Conservation (phyloP, 2,797 vertebrate species). For the Helicolenus hilgendorfi region DNA sequence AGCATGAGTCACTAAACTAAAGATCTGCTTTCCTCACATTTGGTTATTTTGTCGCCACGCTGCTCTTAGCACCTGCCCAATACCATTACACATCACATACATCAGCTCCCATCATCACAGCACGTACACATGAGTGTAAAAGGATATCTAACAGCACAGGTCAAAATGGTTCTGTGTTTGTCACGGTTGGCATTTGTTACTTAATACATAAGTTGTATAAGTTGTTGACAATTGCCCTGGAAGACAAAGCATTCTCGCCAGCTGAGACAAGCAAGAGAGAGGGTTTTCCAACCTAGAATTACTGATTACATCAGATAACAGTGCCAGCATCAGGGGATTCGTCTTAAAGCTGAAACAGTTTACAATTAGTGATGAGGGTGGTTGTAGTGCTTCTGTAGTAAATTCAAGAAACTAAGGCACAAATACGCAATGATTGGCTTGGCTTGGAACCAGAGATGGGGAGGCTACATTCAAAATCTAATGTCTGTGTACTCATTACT, state of each 20-base stretch:
- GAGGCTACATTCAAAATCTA: constrained; percentile 30
- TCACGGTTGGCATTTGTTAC: not conserved
- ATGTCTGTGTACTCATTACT: constrained; percentile 27
- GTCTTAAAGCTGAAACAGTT: not conserved
- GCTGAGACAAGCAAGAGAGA: not conserved
- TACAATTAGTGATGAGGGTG: not conserved
- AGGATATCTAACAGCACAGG: not conserved
- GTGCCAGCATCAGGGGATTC: not conserved
- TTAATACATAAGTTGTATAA: constrained; percentile 2
- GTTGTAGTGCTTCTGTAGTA: not conserved
- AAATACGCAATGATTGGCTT: not conserved
- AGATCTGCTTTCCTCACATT: not conserved
- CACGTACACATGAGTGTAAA: not conserved
- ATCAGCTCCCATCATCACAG: not conserved
- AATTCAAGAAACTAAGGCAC: not conserved
- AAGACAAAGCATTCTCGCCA: not conserved
- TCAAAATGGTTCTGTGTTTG: constrained; percentile 6
- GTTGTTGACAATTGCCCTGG: not conserved
- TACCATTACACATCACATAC: not conserved
- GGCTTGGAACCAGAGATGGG: not conserved
- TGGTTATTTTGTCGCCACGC: not conserved
- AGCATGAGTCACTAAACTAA: not conserved
- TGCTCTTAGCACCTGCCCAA: not conserved
- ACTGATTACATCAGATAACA: constrained; percentile 27
- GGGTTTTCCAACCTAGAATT: constrained; percentile 6